Evolutionary conservation across 2,797 vertebrate genomes (phyloP), one percentile per base, ranked within the genome.

Genomic region (Poeciliopsis turneri): DNA sequence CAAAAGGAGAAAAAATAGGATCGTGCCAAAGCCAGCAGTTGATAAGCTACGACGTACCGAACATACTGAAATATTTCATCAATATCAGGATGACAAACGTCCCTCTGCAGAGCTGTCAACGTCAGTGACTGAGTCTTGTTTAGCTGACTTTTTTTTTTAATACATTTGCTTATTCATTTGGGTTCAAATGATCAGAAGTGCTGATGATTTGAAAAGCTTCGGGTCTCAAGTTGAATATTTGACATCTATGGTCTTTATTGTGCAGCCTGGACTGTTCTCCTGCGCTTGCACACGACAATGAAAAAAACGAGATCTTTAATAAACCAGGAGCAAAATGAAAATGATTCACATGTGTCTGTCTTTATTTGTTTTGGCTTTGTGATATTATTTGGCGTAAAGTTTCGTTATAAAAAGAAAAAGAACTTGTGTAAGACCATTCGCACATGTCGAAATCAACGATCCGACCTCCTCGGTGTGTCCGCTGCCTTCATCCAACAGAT

Each of bases 1-100:
- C 97, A 97, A 66, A 84, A 84, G 59, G 89, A 93, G 53, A 84
- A 92, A 71, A 77, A 94, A 53, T 46, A 93, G 73, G 59, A 89
- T 51, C 45, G 59, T 46, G 76, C 70, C n/a, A 85, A 91, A 76
- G 78, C 85, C 87, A 90, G 73, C 76, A 83, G 12, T 79, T 92
- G 85, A 88, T 82, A 2, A 41, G 36, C 49, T 49, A 46, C 23
- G n/a, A 55, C 28, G 57, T 46, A 49, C 57, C 11, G 9, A 61
- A 55, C 3, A 39, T 13, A 15, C n/a, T 7, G 15, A 25, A 36
- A 46, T 46, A 36, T 70, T 53, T 33, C 33, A 43, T n/a, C 46
- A 30, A 76, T 39, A 30, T 80, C 12, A 47, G 46, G 25, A 64
- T 36, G 69, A 66, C 10, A 49, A 46, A 47, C 13, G 20, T 66